A percentile compares a stretch with the other conserved stretches of the same genome.
Conservation (phyloP, 2,888 invertebrate genomes). For the Enoplolaimus lenunculus region DNA sequence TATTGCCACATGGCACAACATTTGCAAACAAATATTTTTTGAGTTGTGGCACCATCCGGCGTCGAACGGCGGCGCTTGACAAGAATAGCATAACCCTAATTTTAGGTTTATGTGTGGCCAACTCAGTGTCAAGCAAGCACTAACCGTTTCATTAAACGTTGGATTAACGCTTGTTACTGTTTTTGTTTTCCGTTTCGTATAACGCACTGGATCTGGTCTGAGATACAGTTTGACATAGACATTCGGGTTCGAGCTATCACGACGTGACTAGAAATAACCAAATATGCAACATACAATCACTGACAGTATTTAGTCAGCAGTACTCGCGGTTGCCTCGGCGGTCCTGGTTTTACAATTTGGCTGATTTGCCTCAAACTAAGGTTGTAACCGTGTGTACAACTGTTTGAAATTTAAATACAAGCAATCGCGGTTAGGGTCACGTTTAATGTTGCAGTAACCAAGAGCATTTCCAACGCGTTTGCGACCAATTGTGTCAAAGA, state of each 20-base stretch:
- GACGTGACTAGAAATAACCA: conserved; percentile 1
- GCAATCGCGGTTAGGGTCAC: no score
- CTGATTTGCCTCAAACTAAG: not conserved
- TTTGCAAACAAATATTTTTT: no score
- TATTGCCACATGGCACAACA: no score
- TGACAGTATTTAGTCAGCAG: no score
- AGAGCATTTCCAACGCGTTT: not conserved
- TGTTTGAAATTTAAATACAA: not conserved
- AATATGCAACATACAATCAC: not conserved
- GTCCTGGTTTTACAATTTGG: not conserved
- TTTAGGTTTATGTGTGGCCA: no score
- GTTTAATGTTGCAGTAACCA: no score
- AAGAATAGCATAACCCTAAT: no score
- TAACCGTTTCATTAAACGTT: conserved; percentile 91
- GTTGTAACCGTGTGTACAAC: not conserved
- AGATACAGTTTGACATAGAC: conserved; percentile 56
- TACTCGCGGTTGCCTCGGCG: no score
- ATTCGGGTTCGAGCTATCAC: conserved; percentile 40
- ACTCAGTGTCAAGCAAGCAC: no score
- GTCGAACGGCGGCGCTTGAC: no score
- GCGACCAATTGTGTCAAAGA: not conserved
- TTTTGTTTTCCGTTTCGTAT: conserved; percentile 87
- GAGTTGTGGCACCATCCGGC: no score
- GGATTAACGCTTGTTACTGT: conserved; percentile 83
- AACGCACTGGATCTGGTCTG: conserved; percentile 75